phyloP scores from a whole-genome alignment of 92 coral and sea anemone species.

The Epizoanthus scotinus region DNA sequence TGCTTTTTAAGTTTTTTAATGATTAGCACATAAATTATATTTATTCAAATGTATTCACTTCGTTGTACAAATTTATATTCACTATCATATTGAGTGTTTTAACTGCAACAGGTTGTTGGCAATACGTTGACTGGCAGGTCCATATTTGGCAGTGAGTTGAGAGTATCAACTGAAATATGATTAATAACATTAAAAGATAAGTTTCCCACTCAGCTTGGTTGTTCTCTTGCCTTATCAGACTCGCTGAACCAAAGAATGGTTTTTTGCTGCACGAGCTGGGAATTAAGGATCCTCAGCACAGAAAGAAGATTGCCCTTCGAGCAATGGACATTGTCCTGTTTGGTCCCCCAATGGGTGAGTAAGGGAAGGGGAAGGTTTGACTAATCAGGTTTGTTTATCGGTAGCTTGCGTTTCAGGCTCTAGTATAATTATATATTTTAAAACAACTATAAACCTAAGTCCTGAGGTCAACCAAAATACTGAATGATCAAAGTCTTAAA shows the following conservation, averaged over 20 bases:
- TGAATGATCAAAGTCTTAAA: too few relatives aligned
- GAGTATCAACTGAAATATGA: slow-evolving; percentile 34
- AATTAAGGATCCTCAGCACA: slow-evolving; percentile 83
- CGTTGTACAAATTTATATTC: neutral
- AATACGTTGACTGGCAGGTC: neutral
- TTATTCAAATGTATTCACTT: neutral
- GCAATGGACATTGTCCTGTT: slow-evolving; percentile 97
- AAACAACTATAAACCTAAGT: too few relatives aligned
- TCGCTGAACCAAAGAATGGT: slow-evolving; percentile 86
- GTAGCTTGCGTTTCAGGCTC: neutral
- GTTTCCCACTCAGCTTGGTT: slow-evolving; percentile 12
- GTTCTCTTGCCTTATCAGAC: slow-evolving; percentile 52
- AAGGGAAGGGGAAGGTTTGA: neutral
- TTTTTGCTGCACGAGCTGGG: slow-evolving; percentile 73
- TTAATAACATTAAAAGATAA: slow-evolving; percentile 12
- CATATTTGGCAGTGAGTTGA: slow-evolving; percentile 23
- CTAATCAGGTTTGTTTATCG: neutral
- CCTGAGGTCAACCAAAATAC: too few relatives aligned
- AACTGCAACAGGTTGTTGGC: slow-evolving; percentile 36
- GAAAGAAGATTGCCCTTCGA: slow-evolving; percentile 92
- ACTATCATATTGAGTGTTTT: neutral
- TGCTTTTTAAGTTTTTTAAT: neutral
- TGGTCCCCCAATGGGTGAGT: slow-evolving; percentile 87
- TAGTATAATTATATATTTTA: too few relatives aligned
- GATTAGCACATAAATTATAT: neutral